Conservation (phyloP, 1,140 invertebrate genomes). For the Helicoverpa armigera region DNA sequence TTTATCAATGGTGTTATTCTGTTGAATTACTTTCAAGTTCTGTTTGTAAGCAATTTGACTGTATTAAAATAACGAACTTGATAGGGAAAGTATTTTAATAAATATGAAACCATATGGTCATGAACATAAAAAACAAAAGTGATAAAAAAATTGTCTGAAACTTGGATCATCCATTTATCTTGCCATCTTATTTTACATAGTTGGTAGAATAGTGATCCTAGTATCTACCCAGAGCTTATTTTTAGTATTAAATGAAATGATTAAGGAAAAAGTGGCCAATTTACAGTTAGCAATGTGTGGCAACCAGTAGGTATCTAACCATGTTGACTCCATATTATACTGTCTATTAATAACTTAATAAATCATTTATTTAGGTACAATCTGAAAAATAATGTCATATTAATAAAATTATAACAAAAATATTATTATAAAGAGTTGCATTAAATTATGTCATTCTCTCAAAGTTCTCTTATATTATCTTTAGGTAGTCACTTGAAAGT, state of each 20-base stretch:
- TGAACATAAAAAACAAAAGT: not conserved
- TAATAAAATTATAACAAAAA: too few species aligned
- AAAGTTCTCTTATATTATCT: too few species aligned
- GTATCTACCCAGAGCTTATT: not conserved
- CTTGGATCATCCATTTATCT: too few species aligned
- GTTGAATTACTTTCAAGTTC: not conserved
- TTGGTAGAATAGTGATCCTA: not conserved
- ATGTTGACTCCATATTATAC: too few species aligned
- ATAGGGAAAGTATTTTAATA: conserved; percentile 83
- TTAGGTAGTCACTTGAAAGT: too few species aligned
- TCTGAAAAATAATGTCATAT: too few species aligned
- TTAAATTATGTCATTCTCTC: too few species aligned
- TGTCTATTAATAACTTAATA: too few species aligned
- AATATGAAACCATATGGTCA: conserved; percentile 41
- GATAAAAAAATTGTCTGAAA: too few species aligned
- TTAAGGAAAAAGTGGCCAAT: conserved; percentile 6
- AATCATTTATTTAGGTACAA: too few species aligned
- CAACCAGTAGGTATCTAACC: too few species aligned
- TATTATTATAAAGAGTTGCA: too few species aligned
- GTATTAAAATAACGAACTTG: conserved; percentile 59
- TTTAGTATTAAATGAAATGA: conserved; percentile 19
- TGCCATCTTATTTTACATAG: not conserved
- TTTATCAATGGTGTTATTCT: not conserved
- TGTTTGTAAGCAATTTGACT: not conserved
- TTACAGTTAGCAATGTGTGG: conserved; percentile 2